Percentiles rank a stretch among this genome's conserved stretches.
Evolutionary conservation across 2,113 vertebrate species (phyloP).

Genomic region (Leptobrachium leishanense): DNA sequence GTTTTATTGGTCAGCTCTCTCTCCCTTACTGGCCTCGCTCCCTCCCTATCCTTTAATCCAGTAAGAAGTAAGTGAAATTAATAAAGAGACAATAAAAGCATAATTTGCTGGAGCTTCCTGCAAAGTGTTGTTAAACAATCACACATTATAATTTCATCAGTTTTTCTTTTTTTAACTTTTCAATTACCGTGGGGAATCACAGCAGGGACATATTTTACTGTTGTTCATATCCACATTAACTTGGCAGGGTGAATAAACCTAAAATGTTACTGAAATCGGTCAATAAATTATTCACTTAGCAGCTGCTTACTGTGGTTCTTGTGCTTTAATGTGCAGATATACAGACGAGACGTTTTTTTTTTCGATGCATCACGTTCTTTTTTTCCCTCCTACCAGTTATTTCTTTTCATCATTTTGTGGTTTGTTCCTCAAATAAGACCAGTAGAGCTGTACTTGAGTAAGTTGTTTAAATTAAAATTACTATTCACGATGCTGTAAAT

Average conservation of each 20-base stretch:
- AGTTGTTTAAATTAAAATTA: slow-evolving; percentile 55
- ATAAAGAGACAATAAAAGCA: too few relatives aligned
- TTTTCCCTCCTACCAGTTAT: neutral
- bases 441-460: slow-evolving; percentile 59
- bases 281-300: neutral
- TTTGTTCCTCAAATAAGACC: slow-evolving; percentile 42
- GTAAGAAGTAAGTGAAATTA: too few relatives aligned
- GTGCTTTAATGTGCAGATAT: neutral
- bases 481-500: slow-evolving; percentile 51
- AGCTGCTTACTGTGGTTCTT: neutral
- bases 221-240: slow-evolving; percentile 7
- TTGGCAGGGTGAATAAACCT: neutral
- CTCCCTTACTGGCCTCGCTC: too few relatives aligned
- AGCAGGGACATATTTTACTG: neutral
- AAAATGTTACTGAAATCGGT: neutral
- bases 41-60: neutral
- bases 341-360: neutral
- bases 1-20: too few relatives aligned
- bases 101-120: neutral
- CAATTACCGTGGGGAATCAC: neutral
- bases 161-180: neutral
- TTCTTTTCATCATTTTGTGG: neutral
- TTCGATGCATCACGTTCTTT: neutral
- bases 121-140: neutral
- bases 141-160: neutral